Evolutionary conservation across 1,140 invertebrate genomes (phyloP).

Genomic region (Zaprionus ornatus): DNA sequence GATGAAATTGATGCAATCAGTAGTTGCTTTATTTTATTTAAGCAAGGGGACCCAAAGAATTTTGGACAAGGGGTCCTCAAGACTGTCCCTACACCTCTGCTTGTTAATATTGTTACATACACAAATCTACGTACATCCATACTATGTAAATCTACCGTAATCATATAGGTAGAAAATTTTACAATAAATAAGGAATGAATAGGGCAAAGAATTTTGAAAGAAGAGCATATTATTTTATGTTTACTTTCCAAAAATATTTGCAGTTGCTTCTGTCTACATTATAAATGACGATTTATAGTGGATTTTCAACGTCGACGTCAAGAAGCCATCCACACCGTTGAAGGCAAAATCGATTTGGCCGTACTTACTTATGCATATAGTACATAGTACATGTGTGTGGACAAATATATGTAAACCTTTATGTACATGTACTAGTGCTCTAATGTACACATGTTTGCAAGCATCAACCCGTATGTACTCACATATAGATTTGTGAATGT

Average conservation of each 20-base stretch:
- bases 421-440: neutral
- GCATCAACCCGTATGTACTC: constrained; percentile 16
- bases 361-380: constrained; percentile 36
- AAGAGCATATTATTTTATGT: neutral
- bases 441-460: constrained; percentile 9
- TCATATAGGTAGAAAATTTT: neutral
- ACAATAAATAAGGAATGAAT: too few species aligned
- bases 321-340: constrained; percentile 50
- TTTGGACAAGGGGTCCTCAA: too few species aligned
- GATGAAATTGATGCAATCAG: too few species aligned
- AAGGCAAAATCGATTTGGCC: constrained; percentile 51
- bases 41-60: too few species aligned
- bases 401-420: neutral
- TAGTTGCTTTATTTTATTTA: too few species aligned
- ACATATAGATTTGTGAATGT: constrained; percentile 22
- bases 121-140: too few species aligned
- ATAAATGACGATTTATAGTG: constrained; percentile 64
- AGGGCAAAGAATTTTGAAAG: neutral
- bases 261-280: constrained; percentile 27
- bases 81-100: too few species aligned
- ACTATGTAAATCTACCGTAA: too few species aligned
- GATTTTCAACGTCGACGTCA: constrained; percentile 61
- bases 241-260: neutral
- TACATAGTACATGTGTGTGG: neutral
- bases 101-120: too few species aligned